Conservation (phyloP, 2,113 vertebrate genomes). For the human region GRCh38 chr4:156868501-156869000, state of each 20-base stretch:
- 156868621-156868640: too few relatives aligned
- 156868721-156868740: not conserved
- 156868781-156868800: not conserved
- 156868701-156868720: fast-evolving
- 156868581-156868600: not conserved
- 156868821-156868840: not conserved
- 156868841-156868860: not conserved
- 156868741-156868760: not conserved
- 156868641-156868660: not conserved
- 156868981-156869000: not conserved
- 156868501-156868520: not conserved
- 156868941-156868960: not conserved
- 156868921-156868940: not conserved
- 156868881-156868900: not conserved
- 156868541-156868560: not conserved
- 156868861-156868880: not conserved
- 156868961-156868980: not conserved
- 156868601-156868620: not conserved
- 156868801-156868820: not conserved
- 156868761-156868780: not conserved
- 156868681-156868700: not conserved
- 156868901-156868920: not conserved
- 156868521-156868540: not conserved
- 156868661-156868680: not conserved
- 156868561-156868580: not conserved